Evolutionary conservation across 2,888 invertebrate species (phyloP), one percentile per base, ranked within the genome.

Genomic region (Pollenia amentaria): DNA sequence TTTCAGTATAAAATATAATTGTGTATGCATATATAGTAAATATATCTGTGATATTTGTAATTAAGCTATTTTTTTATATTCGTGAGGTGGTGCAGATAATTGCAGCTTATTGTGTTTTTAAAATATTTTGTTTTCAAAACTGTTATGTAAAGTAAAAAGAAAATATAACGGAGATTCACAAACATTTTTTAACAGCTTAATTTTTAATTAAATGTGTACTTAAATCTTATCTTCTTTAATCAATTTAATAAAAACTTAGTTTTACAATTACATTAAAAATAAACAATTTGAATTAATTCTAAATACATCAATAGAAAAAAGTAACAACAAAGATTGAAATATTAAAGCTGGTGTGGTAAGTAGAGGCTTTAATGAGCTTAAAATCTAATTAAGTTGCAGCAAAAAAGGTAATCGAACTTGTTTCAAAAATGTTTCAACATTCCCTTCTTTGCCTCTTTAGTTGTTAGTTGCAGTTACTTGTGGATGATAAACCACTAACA

Each of bases 391-490:
- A 73, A 86, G 62, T 78, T 75, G 73, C 91, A 91, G 92, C 92
- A 92, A 92, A 92, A 92, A 90, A 91, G 90, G 73, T 87, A 29
- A 29, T 29, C 29, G 89, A 79, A 73, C 78, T 87, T 87, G 75
- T 38, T 29, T 62, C 70, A 44, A 12, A 77, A 87, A 89, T 86
- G 72, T 88, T 89, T 92, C 91, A 92, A 88, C 88, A 90, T 88
- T 92, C 92, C 91, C 91, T 91, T 91, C 90, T 92, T 90, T 92
- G 92, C 92, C 92, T 92, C 92, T 92, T 92, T 91, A 92, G 90
- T 88, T 92, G 92, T 90, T 92, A 92, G 91, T 92, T 92, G 88
- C 91, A 90, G 83, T 89, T 90, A 72, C 89, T 90, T 79, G 90
- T 86, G 38, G 77, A 72, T 77, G 91, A 84, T 55, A 75, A 82